phyloP scores from a whole-genome alignment of 2,888 invertebrate genomes.

The Julus scandinavius region DNA sequence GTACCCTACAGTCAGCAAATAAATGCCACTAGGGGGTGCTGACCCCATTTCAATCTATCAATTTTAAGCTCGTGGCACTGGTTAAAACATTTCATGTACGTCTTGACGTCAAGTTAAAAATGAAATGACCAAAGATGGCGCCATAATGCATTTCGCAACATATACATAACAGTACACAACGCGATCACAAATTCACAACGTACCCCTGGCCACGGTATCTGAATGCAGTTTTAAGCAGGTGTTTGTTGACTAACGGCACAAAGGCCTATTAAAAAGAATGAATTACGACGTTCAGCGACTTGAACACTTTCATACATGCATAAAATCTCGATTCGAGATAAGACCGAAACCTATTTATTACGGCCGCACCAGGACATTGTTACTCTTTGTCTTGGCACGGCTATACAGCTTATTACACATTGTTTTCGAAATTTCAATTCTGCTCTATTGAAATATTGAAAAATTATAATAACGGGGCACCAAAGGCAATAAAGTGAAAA shows the following conservation, averaged over 20 bases:
- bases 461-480: not conserved
- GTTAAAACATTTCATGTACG: not conserved
- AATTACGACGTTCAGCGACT: conserved; percentile 15
- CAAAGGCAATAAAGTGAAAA: conserved; percentile 1
- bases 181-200: not conserved
- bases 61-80: not conserved
- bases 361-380: not conserved
- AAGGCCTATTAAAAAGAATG: conserved; percentile 39
- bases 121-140: not conserved
- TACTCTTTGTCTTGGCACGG: not conserved
- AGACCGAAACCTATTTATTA: conserved; percentile 4
- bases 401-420: not conserved
- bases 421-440: not conserved
- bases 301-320: conserved; percentile 4
- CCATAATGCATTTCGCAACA: not conserved
- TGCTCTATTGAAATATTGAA: not conserved
- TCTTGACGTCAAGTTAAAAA: not conserved
- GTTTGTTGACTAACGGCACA: conserved; percentile 1
- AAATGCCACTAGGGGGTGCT: too few species aligned
- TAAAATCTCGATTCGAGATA: conserved; percentile 27
- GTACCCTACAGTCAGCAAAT: too few species aligned
- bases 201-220: not conserved
- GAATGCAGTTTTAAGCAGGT: not conserved
- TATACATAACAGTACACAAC: too few species aligned
- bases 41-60: not conserved